A percentile compares a stretch with the other conserved stretches of the same genome.
These are phyloP conservation scores for Siniperca chuatsi DNA, from an alignment of 2,113 vertebrate species.

Conservation along the genomic window DNA sequence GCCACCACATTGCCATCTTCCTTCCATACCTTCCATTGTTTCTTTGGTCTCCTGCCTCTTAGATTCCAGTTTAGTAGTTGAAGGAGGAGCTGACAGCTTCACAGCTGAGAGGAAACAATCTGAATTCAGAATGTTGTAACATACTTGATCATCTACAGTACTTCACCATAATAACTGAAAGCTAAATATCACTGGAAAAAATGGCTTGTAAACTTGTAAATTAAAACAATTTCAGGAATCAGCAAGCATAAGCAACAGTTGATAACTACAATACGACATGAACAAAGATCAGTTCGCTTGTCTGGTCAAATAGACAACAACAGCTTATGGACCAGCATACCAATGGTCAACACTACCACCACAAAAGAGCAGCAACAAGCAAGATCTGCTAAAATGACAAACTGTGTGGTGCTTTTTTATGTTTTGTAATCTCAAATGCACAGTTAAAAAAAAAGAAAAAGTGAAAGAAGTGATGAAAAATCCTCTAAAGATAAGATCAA, in stretches of 20 bases:
- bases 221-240: conserved; percentile 5
- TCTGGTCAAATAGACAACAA: not conserved
- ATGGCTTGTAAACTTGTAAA: not conserved
- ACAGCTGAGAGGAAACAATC: conserved; percentile 50
- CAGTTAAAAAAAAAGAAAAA: not conserved
- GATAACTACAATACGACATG: not conserved
- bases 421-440: not conserved
- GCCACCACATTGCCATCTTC: conserved; percentile 2
- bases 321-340: not conserved
- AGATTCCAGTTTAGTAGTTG: conserved; percentile 43
- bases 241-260: not conserved
- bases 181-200: not conserved
- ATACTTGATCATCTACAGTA: not conserved
- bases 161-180: not conserved
- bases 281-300: not conserved
- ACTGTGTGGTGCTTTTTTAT: not conserved
- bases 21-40: conserved; percentile 52
- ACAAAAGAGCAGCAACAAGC: not conserved
- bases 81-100: conserved; percentile 35
- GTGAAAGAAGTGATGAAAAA: not conserved
- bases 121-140: conserved; percentile 8
- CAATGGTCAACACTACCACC: not conserved
- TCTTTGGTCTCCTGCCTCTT: conserved; percentile 53
- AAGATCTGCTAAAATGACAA: not conserved
- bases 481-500: not conserved